Evolutionary conservation across 2,797 vertebrate genomes (phyloP).

Genomic region (Columba guinea): DNA sequence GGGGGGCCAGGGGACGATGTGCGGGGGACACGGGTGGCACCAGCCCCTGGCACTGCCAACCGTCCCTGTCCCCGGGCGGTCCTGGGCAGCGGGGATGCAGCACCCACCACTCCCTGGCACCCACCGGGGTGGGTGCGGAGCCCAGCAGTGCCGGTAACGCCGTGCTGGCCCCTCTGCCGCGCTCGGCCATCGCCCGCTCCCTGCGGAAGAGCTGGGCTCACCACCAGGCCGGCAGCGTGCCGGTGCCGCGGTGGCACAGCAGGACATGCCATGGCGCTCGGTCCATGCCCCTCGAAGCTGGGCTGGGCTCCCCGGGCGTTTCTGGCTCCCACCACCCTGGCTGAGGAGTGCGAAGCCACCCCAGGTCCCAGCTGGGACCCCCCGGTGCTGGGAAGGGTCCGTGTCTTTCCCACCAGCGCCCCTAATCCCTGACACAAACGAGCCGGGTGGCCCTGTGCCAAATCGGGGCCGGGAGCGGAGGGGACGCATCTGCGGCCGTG

Average conservation of each 20-base stretch:
- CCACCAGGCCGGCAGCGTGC: not conserved
- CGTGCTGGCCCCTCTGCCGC: too few relatives aligned
- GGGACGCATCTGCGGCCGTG: not conserved
- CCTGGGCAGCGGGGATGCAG: not conserved
- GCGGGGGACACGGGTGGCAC: not conserved
- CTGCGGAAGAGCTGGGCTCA: too few relatives aligned
- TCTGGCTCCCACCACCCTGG: not conserved
- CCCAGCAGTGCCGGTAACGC: too few relatives aligned
- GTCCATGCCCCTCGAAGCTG: too few relatives aligned
- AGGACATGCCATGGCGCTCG: rapidly evolving
- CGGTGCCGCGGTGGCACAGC: too few relatives aligned
- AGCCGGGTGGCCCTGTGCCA: not conserved
- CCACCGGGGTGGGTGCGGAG: too few relatives aligned
- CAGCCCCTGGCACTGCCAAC: too few relatives aligned
- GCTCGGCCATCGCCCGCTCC: too few relatives aligned
- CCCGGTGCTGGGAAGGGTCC: not conserved
- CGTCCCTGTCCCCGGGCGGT: not conserved
- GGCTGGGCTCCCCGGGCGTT: not conserved
- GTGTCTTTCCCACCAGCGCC: not conserved
- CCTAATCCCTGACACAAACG: not conserved
- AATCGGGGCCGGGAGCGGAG: rapidly evolving
- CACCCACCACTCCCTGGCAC: not conserved
- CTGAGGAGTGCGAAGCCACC: not conserved
- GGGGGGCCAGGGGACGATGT: not conserved
- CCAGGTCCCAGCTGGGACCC: not conserved